Evolutionary conservation across 1,140 invertebrate species (phyloP).

Genomic region (fruit fly (Drosophila melanogaster)): DNA sequence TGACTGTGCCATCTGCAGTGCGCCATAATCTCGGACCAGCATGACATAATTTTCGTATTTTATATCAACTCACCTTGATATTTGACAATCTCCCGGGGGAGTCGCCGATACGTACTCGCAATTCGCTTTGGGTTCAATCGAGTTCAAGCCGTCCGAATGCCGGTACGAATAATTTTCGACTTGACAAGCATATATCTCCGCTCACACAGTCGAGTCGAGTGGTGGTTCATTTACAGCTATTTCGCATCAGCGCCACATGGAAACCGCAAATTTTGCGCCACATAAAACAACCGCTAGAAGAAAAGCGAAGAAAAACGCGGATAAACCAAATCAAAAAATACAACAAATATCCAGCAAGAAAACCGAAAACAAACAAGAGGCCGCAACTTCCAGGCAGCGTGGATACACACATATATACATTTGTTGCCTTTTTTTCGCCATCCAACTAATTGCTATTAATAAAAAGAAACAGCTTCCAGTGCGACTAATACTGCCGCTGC

Average conservation of each 20-base stretch:
- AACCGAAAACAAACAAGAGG: slow-evolving; percentile 50
- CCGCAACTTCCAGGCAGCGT: slow-evolving; percentile 54
- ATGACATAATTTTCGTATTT: slow-evolving; percentile 77
- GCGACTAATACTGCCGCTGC: background rate
- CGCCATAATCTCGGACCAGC: slow-evolving; percentile 35
- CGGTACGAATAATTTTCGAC: slow-evolving; percentile 45
- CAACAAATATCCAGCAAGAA: slow-evolving; percentile 2
- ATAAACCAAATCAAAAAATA: slow-evolving; percentile 25
- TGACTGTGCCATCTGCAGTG: slow-evolving; percentile 68
- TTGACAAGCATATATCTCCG: slow-evolving; percentile 36
- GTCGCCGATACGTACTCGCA: background rate
- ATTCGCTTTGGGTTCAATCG: slow-evolving; percentile 50
- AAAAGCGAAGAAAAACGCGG: slow-evolving; percentile 41
- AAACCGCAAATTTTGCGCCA: slow-evolving; percentile 70
- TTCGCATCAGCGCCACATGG: slow-evolving; percentile 57
- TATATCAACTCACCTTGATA: slow-evolving; percentile 64
- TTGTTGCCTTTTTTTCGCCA: slow-evolving; percentile 38
- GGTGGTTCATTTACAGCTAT: slow-evolving; percentile 50
- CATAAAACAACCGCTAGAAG: slow-evolving; percentile 58
- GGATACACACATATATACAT: slow-evolving; percentile 15
- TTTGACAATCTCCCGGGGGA: slow-evolving; percentile 61
- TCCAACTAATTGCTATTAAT: slow-evolving; percentile 75
- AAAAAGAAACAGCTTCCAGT: slow-evolving; percentile 59
- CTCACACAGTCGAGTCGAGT: slow-evolving; percentile 19
- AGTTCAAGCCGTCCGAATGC: slow-evolving; percentile 66